A percentile compares a stretch with the other conserved stretches of the same genome.
Conservation (phyloP, 1,140 invertebrate genomes). For the Drosophila jambulina region DNA sequence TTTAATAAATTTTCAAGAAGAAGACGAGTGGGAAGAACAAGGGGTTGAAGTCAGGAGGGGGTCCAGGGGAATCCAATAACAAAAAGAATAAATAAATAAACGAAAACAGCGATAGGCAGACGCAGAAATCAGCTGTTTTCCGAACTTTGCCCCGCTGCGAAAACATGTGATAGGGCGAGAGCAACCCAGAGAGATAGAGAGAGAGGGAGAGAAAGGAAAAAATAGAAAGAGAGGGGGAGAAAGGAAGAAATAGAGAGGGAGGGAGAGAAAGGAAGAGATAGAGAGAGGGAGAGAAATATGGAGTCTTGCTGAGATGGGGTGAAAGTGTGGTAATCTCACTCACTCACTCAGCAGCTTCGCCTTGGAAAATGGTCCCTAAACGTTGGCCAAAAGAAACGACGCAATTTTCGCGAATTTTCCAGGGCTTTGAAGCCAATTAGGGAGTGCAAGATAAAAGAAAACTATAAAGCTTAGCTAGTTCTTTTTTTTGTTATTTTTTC, state of each 20-base stretch:
- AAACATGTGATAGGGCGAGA: slow-evolving; percentile 23
- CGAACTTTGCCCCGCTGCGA: slow-evolving; percentile 29
- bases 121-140: slow-evolving; percentile 48
- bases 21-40: neutral
- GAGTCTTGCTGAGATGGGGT: slow-evolving; percentile 16
- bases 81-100: slow-evolving; percentile 27
- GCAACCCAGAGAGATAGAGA: neutral
- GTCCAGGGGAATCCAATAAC: slow-evolving; percentile 44
- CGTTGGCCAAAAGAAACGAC: slow-evolving; percentile 32
- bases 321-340: slow-evolving; percentile 17
- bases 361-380: slow-evolving; percentile 31
- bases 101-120: slow-evolving; percentile 37
- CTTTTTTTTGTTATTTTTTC: slow-evolving; percentile 16
- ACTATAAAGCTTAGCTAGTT: slow-evolving; percentile 10
- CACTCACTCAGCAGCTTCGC: slow-evolving; percentile 7
- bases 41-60: slow-evolving; percentile 4
- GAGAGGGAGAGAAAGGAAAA: neutral
- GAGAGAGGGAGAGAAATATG: neutral
- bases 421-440: slow-evolving; percentile 33
- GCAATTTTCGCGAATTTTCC: slow-evolving; percentile 42
- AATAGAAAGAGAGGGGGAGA: neutral
- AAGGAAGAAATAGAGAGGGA: neutral
- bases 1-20: slow-evolving; percentile 41
- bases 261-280: neutral
- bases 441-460: slow-evolving; percentile 9